Evolutionary conservation across 2,888 invertebrate genomes (phyloP).

Genomic region (Baccha elongata): DNA sequence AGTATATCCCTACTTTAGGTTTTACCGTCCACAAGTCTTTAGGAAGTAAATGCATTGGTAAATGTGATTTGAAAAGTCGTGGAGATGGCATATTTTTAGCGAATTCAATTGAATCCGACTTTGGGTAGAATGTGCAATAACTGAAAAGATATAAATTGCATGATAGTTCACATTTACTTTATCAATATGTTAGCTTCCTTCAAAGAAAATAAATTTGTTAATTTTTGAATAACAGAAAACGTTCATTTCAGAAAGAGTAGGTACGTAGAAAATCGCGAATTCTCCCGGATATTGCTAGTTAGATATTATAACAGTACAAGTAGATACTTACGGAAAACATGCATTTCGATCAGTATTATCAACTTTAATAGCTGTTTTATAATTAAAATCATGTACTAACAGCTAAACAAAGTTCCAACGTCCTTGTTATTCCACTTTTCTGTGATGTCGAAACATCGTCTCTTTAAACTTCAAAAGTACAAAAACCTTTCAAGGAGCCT

Average conservation of each 20-base stretch:
- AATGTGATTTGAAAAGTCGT: conserved; percentile 75
- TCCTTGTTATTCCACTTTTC: conserved; percentile 76
- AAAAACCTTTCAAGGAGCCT: conserved; percentile 46
- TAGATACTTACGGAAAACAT: conserved; percentile 69
- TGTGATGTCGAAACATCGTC: conserved; percentile 75
- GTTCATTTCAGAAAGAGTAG: too few species aligned
- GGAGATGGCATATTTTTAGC: conserved; percentile 52
- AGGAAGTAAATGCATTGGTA: conserved; percentile 75
- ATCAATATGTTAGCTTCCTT: too few species aligned
- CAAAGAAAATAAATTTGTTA: too few species aligned
- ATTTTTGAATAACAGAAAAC: too few species aligned
- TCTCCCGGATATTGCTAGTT: too few species aligned
- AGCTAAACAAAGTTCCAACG: conserved; percentile 76
- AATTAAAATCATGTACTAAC: conserved; percentile 75
- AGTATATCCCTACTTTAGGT: conserved; percentile 63
- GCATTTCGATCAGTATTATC: conserved; percentile 31
- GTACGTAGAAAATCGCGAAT: too few species aligned
- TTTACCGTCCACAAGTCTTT: conserved; percentile 74
- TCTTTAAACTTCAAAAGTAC: conserved; percentile 73
- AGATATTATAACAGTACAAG: too few species aligned
- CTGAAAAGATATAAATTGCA: too few species aligned
- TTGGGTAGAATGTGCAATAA: too few species aligned
- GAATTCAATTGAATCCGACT: background rate
- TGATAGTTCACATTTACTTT: too few species aligned
- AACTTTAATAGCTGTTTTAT: conserved; percentile 54